Conservation (phyloP, 2,113 vertebrate species). For the Halichoerus grypus region DNA sequence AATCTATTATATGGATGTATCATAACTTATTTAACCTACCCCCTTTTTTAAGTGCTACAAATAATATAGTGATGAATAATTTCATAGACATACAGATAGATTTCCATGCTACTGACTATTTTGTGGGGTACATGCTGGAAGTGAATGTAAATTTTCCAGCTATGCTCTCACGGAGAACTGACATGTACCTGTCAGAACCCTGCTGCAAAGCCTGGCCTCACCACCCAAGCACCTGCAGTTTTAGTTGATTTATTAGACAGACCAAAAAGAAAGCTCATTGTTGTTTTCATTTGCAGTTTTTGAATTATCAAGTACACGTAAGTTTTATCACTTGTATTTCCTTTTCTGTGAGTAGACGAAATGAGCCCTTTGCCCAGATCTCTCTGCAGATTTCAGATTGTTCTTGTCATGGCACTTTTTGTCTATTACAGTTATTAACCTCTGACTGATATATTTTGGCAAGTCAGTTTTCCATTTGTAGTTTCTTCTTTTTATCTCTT, state of each 20-base stretch:
- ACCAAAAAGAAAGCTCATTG: neutral
- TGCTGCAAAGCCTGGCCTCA: neutral
- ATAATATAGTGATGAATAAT: too few species aligned
- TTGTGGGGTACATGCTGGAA: neutral
- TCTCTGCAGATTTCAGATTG: neutral
- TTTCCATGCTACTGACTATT: neutral
- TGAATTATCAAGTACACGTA: neutral
- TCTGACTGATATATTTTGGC: neutral
- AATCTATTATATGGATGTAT: neutral
- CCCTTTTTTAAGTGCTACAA: neutral
- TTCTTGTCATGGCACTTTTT: neutral
- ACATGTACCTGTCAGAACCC: rapidly evolving
- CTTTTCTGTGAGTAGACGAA: neutral
- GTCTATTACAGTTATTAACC: neutral
- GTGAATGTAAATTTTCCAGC: neutral
- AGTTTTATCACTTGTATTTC: neutral
- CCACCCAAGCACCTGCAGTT: neutral
- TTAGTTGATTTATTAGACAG: neutral
- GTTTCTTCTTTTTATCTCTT: neutral
- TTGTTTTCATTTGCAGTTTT: neutral
- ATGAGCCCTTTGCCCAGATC: neutral
- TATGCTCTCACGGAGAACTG: rapidly evolving
- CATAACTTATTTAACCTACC: neutral
- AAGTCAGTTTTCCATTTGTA: neutral
- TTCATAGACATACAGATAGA: neutral